These are phyloP conservation scores for Eupithecia tripunctaria DNA, from an alignment of 2,888 invertebrate species.

Conservation along the genomic window DNA sequence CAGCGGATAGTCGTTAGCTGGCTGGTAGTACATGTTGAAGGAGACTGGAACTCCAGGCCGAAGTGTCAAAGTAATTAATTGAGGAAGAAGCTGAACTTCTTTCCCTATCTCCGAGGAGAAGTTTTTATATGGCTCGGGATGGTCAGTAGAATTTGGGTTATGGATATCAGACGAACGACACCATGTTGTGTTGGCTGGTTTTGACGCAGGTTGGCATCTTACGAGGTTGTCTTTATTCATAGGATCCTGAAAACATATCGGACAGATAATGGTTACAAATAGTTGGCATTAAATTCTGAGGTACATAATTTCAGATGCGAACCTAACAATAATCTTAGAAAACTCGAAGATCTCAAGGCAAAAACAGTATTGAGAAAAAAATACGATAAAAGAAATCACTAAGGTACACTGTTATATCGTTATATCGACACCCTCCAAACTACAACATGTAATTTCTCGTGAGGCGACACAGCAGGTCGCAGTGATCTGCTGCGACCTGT, in stretches of 20 bases:
- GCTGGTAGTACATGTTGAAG: conserved; percentile 81
- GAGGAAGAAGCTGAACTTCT: conserved; percentile 83
- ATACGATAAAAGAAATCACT: too few species aligned
- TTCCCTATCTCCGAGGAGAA: conserved; percentile 41
- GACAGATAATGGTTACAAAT: neutral
- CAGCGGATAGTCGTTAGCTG: conserved; percentile 90
- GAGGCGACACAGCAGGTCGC: too few species aligned
- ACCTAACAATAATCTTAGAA: too few species aligned
- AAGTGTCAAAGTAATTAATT: conserved; percentile 75
- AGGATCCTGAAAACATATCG: conserved; percentile 46
- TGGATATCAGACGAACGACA: conserved; percentile 47
- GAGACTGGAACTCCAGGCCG: conserved; percentile 73
- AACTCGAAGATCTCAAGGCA: too few species aligned
- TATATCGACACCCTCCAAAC: too few species aligned
- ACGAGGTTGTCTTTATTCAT: conserved; percentile 18
- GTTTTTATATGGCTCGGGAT: conserved; percentile 19
- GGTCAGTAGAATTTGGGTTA: conserved; percentile 42
- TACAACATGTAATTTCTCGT: too few species aligned
- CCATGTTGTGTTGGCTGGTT: conserved; percentile 47
- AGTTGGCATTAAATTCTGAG: neutral
- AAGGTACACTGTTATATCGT: too few species aligned
- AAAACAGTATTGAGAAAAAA: too few species aligned
- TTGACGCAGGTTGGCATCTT: conserved; percentile 50
- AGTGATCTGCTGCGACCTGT: too few species aligned
- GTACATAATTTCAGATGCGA: too few species aligned